Conservation (phyloP, 2,113 vertebrate genomes). For the Laticauda colubrina region DNA sequence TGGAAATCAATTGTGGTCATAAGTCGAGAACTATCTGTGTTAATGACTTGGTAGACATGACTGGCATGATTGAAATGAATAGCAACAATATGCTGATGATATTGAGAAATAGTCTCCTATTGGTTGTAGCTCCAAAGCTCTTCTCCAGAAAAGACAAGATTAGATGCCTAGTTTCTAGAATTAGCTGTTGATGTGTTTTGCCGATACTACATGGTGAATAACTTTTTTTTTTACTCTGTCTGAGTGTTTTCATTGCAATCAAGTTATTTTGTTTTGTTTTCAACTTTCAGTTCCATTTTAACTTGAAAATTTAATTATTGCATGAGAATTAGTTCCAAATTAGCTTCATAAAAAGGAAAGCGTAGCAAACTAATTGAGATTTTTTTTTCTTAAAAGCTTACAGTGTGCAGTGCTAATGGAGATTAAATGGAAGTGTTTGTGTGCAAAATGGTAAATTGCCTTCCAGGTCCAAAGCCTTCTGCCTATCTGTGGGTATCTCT, state of each 20-base stretch:
- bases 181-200: not conserved
- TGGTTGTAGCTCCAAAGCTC: not conserved
- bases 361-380: not conserved
- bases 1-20: not conserved
- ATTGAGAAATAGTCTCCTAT: not conserved
- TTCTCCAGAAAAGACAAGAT: not conserved
- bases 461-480: not conserved
- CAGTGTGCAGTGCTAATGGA: not conserved
- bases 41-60: not conserved
- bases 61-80: not conserved
- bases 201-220: not conserved
- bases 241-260: not conserved
- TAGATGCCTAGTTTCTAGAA: not conserved
- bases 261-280: not conserved
- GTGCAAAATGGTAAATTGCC: not conserved
- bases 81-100: not conserved
- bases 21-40: not conserved
- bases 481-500: not conserved
- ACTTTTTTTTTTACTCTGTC: not conserved
- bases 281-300: not conserved
- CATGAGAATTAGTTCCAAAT: not conserved
- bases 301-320: not conserved
- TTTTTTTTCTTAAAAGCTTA: not conserved
- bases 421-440: not conserved
- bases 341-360: not conserved